Percentiles rank a stretch among this genome's conserved stretches.
phyloP scores from a whole-genome alignment of 64 coral and sea anemone genomes.

The Porites lutea region DNA sequence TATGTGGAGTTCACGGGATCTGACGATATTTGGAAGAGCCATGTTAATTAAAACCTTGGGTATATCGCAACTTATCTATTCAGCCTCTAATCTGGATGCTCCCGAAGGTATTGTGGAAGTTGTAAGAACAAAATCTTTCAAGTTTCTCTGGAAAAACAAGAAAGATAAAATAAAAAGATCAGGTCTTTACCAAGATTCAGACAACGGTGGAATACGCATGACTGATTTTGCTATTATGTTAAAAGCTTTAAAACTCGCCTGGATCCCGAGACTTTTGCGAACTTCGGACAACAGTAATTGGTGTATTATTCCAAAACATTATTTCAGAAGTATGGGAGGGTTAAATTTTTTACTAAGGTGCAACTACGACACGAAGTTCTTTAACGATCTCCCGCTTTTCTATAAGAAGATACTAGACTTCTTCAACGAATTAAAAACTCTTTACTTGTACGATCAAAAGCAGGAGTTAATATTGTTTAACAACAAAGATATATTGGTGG shows the following conservation, averaged over 20 bases:
- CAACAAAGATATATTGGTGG: background rate
- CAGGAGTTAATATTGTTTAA: background rate
- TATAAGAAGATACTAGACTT: background rate
- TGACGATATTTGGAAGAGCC: slow-evolving; percentile 6
- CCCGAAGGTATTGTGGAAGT: background rate
- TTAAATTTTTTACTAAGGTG: background rate
- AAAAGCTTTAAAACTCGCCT: background rate
- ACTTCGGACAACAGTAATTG: background rate
- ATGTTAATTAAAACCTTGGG: slow-evolving; percentile 4
- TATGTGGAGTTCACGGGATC: background rate
- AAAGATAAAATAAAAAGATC: slow-evolving; percentile 16
- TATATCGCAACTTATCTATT: background rate
- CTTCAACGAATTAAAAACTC: background rate
- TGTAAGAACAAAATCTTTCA: background rate
- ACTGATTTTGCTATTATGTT: background rate
- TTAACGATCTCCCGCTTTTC: background rate
- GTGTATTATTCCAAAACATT: background rate
- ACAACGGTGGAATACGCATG: background rate
- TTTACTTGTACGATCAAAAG: background rate
- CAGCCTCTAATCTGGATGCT: background rate
- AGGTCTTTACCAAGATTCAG: background rate
- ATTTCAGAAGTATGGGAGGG: background rate
- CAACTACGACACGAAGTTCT: background rate
- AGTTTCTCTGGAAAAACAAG: slow-evolving; percentile 20
- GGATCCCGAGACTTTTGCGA: background rate